Percentiles rank a stretch among this genome's conserved stretches.
phyloP scores from a whole-genome alignment of 2,888 invertebrate species.

The Drosophila phalerata region DNA sequence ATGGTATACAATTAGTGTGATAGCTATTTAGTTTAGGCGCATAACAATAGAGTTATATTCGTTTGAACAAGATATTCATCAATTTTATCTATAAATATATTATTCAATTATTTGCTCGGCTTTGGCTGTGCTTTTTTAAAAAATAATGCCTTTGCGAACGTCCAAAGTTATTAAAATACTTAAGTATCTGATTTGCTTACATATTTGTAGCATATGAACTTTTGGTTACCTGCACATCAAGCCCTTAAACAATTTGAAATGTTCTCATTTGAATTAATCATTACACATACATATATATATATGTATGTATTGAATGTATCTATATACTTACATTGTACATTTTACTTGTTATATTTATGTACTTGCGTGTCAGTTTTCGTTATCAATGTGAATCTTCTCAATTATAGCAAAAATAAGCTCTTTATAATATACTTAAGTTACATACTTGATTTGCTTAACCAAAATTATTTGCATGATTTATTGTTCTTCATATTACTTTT shows the following conservation, averaged over 20 bases:
- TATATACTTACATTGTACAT: constrained; percentile 9
- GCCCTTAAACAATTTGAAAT: constrained; percentile 49
- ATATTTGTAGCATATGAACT: constrained; percentile 17
- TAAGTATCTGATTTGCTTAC: neutral
- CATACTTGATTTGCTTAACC: constrained; percentile 57
- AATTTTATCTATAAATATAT: constrained; percentile 52
- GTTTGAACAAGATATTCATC: constrained; percentile 45
- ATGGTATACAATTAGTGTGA: constrained; percentile 70
- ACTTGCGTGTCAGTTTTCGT: constrained; percentile 29
- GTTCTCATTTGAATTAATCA: constrained; percentile 22
- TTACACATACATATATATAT: neutral
- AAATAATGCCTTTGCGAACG: constrained; percentile 66
- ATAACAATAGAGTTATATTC: constrained; percentile 67
- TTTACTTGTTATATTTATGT: constrained; percentile 29
- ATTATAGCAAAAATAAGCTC: constrained; percentile 75
- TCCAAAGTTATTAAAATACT: constrained; percentile 29
- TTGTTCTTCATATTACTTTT: constrained; percentile 73
- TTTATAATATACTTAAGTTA: constrained; percentile 45
- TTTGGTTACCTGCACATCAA: constrained; percentile 61
- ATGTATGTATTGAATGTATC: too few relatives aligned
- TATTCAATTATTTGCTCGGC: constrained; percentile 35
- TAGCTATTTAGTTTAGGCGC: constrained; percentile 65
- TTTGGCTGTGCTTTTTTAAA: constrained; percentile 49
- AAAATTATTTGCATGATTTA: constrained; percentile 68
- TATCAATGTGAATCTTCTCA: constrained; percentile 42